phyloP scores from a whole-genome alignment of 2,888 invertebrate genomes.

The Marasmarcha lunaedactyla region DNA sequence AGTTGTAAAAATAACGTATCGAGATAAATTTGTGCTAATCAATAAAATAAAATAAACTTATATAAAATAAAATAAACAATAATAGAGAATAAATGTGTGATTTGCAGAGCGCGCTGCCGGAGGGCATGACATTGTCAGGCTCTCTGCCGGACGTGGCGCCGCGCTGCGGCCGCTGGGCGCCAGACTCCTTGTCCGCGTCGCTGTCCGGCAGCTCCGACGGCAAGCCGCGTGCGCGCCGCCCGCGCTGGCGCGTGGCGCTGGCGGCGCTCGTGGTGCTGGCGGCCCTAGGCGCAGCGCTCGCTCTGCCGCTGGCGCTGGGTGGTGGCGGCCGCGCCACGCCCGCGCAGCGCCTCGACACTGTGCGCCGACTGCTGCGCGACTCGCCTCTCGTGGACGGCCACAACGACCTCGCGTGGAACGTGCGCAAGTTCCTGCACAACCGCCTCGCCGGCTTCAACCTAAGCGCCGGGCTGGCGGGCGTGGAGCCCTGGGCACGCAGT shows the following conservation, averaged over 20 bases:
- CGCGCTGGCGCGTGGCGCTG: slow-evolving; percentile 67
- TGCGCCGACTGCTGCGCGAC: slow-evolving; percentile 75
- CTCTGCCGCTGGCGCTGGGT: slow-evolving; percentile 66
- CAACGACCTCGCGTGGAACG: slow-evolving; percentile 91
- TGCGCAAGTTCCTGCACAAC: slow-evolving; percentile 88
- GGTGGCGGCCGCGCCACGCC: slow-evolving; percentile 62
- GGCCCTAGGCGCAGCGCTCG: slow-evolving; percentile 69
- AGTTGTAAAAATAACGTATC: too few species aligned
- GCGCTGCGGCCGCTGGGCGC: slow-evolving; percentile 64
- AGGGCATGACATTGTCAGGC: slow-evolving; percentile 63
- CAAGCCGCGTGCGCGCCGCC: slow-evolving; percentile 62
- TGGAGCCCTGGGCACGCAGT: slow-evolving; percentile 87
- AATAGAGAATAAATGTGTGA: too few species aligned
- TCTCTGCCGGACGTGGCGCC: slow-evolving; percentile 66
- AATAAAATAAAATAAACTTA: too few species aligned
- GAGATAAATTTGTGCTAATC: too few species aligned
- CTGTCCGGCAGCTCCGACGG: slow-evolving; percentile 64
- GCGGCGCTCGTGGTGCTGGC: slow-evolving; percentile 71
- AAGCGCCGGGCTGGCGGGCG: slow-evolving; percentile 72
- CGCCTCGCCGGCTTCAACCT: slow-evolving; percentile 77
- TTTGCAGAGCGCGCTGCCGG: slow-evolving; percentile 45
- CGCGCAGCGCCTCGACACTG: slow-evolving; percentile 74
- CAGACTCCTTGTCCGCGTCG: slow-evolving; percentile 58
- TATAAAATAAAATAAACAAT: too few species aligned
- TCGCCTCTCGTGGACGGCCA: slow-evolving; percentile 83